Base-by-base conservation (phyloP, 2,113 vertebrate genomes). In the Tautogolabrus adspersus region DNA sequence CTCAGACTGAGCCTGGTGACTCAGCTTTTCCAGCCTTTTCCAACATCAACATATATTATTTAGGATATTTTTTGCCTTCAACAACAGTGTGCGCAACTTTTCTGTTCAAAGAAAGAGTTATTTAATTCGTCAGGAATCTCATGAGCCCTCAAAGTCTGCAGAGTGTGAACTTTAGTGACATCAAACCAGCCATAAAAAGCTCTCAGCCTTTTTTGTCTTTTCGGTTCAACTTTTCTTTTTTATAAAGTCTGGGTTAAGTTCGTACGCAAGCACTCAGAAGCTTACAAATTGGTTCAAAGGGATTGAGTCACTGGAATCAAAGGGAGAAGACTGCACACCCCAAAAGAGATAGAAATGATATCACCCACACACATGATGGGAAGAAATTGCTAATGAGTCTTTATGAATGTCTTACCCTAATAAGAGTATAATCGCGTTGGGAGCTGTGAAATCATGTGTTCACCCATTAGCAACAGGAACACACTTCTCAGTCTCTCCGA, bases 331-430 rank as follows among this genome's bases (percentile, higher is more conserved):
- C 68, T 37, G 64, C 67, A 69, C 73, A 65, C 66, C 63, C 60
- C 63, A 66, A 66, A 80, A 57, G 21, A 89, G 79, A 88, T 69
- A 74, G 70, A 75, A 71, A 86, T 54, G 61, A 88, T 85, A 83
- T 85, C 72, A 75, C 76, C 56, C 78, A 68, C 72, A 77, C 60
- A 63, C 76, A 75, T 40, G 77, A 81, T 81, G 64, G 65, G 59
- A 13, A 44, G 60, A 62, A 73, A 42, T 21, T 74, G 72, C 64
- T 88, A 84, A 90, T 87, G 87, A 88, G 76, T 77, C 72, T 82
- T 90, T 83, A 86, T 87, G 77, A 87, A 89, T 83, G 87, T 87
- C 86, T 89, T 88, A 87, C 88, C 86, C 83, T 84, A 90, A 93
- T 91, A 85, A 87, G 79, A 77, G 77, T 26, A 70, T 89, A 88